phyloP scores from a whole-genome alignment of 1,140 invertebrate genomes.

The Tetramorium parvispinum region DNA sequence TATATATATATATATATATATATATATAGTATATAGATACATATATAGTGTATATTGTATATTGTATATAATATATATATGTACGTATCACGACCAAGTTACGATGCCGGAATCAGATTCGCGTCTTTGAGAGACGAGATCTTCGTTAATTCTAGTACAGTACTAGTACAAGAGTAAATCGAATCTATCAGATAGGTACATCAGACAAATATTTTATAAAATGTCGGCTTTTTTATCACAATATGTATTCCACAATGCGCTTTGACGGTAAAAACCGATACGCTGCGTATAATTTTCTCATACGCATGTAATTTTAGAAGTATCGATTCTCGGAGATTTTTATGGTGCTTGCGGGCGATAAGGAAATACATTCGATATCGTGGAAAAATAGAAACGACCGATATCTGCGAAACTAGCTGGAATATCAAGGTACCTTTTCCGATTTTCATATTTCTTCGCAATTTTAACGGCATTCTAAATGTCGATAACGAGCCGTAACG shows the following conservation, averaged over 20 bases:
- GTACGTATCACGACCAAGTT: slow-evolving; percentile 22
- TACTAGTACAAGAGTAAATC: not conserved
- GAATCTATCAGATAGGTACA: not conserved
- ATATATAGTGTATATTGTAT: not conserved
- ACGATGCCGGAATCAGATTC: slow-evolving; percentile 31
- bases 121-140: slow-evolving; percentile 36
- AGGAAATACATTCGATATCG: not conserved
- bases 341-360: not conserved
- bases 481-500: slow-evolving; percentile 24
- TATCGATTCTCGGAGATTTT: slow-evolving; percentile 19
- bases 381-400: not conserved
- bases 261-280: slow-evolving; percentile 9
- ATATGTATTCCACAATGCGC: slow-evolving; percentile 16
- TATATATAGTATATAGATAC: not conserved
- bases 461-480: slow-evolving; percentile 5
- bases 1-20: not conserved
- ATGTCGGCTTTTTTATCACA: not conserved
- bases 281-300: slow-evolving; percentile 4
- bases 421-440: not conserved
- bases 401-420: not conserved
- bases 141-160: slow-evolving; percentile 1
- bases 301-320: slow-evolving; percentile 3
- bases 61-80: not conserved
- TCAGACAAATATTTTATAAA: slow-evolving; percentile 17
- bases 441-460: not conserved